These are phyloP conservation scores for Drosophila setosimentum DNA, from an alignment of 2,888 invertebrate genomes.

Conservation along the genomic window DNA sequence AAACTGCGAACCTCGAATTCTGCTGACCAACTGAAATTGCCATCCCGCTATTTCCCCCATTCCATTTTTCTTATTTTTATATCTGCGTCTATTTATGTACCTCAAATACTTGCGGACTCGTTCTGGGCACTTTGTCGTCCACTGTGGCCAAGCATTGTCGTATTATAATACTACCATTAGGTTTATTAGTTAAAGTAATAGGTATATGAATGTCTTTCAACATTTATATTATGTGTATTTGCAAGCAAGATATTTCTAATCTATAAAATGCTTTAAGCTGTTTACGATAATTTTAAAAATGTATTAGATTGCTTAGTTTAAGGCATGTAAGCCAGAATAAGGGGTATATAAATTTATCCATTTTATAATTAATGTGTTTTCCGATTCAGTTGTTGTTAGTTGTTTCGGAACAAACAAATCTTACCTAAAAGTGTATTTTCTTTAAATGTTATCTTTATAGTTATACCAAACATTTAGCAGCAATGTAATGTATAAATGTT, in stretches of 20 bases:
- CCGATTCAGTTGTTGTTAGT: background rate
- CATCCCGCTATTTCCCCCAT: slow-evolving; percentile 24
- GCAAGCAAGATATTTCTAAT: background rate
- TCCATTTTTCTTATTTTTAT: slow-evolving; percentile 14
- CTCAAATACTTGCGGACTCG: slow-evolving; percentile 33
- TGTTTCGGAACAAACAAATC: background rate
- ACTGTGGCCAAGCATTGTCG: slow-evolving; percentile 17
- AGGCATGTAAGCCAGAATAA: background rate
- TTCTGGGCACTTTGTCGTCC: slow-evolving; percentile 44
- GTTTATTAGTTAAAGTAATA: slow-evolving; percentile 34
- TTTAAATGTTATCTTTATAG: background rate
- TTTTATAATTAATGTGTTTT: background rate
- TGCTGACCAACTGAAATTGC: slow-evolving; percentile 73
- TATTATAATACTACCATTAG: slow-evolving; percentile 28
- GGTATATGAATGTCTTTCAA: slow-evolving; percentile 1
- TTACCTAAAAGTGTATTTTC: background rate
- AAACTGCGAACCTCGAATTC: slow-evolving; percentile 44
- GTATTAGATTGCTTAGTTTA: background rate
- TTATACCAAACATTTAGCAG: background rate
- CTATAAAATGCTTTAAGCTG: background rate
- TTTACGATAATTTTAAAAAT: background rate
- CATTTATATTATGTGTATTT: background rate
- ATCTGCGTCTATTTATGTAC: slow-evolving; percentile 44
- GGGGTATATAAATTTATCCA: background rate
- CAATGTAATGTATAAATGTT: background rate